Evolutionary conservation across 64 coral and sea anemone genomes (phyloP).

Genomic region (Montipora sp.): DNA sequence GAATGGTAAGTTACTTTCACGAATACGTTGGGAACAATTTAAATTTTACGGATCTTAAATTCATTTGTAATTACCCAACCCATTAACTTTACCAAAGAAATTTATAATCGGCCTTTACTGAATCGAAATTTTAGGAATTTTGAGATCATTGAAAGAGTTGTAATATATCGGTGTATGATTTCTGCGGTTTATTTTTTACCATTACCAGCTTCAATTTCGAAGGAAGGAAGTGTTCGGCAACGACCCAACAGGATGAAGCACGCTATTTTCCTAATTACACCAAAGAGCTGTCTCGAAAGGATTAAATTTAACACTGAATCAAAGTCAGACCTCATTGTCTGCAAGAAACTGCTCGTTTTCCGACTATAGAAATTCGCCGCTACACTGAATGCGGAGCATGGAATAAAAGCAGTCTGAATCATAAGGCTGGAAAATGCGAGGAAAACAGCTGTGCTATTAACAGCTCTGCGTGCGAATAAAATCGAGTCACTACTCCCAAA

Average conservation of each 20-base stretch:
- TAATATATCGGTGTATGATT: background rate
- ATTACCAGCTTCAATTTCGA: background rate
- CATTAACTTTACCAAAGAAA: too few relatives aligned
- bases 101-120: too few relatives aligned
- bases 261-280: background rate
- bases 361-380: too few relatives aligned
- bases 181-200: constrained; percentile 6
- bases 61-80: background rate
- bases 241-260: background rate
- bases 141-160: background rate
- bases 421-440: too few relatives aligned
- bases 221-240: background rate
- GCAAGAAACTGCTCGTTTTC: too few relatives aligned
- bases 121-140: background rate
- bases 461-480: too few relatives aligned
- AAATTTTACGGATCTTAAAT: background rate
- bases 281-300: background rate
- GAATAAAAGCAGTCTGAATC: too few relatives aligned
- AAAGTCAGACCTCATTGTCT: too few relatives aligned
- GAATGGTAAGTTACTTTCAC: constrained; percentile 17
- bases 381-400: too few relatives aligned
- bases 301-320: too few relatives aligned
- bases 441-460: too few relatives aligned
- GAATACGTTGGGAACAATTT: background rate
- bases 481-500: background rate